Evolutionary conservation across 2,113 vertebrate genomes (phyloP).

Genomic region (Felis chaus): DNA sequence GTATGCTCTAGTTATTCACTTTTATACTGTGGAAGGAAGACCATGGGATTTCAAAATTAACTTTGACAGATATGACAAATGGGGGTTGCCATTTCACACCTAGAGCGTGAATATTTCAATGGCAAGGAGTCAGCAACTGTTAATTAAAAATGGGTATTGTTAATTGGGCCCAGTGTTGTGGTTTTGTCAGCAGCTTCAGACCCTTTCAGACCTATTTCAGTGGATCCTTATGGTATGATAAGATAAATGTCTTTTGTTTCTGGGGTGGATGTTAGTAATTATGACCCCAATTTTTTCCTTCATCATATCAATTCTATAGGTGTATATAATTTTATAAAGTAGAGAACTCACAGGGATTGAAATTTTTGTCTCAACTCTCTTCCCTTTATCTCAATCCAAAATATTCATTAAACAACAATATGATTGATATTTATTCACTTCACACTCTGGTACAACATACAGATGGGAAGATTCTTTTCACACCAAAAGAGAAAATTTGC

Average conservation of each 20-base stretch:
- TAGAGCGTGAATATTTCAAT: conserved; percentile 79
- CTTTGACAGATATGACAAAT: conserved; percentile 80
- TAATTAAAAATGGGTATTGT: conserved; percentile 81
- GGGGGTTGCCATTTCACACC: conserved; percentile 80
- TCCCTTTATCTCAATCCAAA: conserved; percentile 30
- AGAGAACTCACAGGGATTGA: neutral
- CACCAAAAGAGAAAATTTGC: neutral
- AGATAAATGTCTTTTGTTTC: conserved; percentile 65
- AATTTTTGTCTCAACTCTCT: neutral
- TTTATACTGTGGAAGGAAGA: conserved; percentile 61
- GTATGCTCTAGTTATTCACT: conserved; percentile 25
- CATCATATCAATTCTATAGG: neutral
- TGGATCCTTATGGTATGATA: conserved; percentile 53
- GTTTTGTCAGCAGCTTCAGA: conserved; percentile 78
- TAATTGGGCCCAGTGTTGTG: conserved; percentile 78
- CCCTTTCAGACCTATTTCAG: conserved; percentile 65
- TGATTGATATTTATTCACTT: neutral
- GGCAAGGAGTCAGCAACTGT: conserved; percentile 78
- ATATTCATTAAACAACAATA: neutral
- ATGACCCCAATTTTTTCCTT: neutral
- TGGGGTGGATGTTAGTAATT: conserved; percentile 37
- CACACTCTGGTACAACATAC: neutral
- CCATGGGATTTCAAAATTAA: conserved; percentile 75
- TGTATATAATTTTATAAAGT: conserved; percentile 20
- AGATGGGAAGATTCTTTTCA: neutral